Evolutionary conservation across 1,140 invertebrate species (phyloP), one percentile per base, ranked within the genome.

Genomic region (Pogonomyrmex barbatus): DNA sequence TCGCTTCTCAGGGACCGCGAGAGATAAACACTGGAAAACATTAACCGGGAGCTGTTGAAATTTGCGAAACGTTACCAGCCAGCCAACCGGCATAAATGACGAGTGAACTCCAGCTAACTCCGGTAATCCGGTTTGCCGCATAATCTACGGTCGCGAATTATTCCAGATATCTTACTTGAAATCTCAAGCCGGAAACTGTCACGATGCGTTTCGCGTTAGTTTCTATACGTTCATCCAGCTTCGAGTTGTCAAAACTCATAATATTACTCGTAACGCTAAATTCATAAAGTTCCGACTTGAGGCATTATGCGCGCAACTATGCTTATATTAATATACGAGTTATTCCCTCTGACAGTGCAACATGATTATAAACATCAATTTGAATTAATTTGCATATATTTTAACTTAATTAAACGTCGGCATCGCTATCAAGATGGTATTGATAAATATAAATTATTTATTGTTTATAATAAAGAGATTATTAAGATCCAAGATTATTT

Each of bases 21-120:
- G 58, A 95, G 70, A 79, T 94, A 94, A 89, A 92, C 92, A 70
- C 92, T 93, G 85, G 63, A 81, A 89, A 89, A 83, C 24, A 87
- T 87, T 83, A 79, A 86, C 24, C 58, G 68, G 17, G 30, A 67
- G 24, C 33, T 71, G 68, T 56, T 62, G 77, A 82, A 85, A 85
- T 79, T 85, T 58, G 62, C 62, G 30, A 58, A 24, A 79, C 47
- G 36, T 47, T 47, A 12, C 24, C 17, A 4, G 17, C 14, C 33
- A 81, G 24, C 47, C n/a, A 4, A 24, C 24, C 17, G 4, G 9
- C 12, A 42, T 39, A 58, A 24, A 52, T 52, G 45, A 85, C 24
- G 56, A 63, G 81, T 76, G 45, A 76, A 84, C 50, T 84, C 56
- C 30, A 8, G 12, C 45, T 30, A 77, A 77, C 82, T 63, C 45